phyloP scores from a whole-genome alignment of 2,113 vertebrate genomes.

The Callipepla squamata region DNA sequence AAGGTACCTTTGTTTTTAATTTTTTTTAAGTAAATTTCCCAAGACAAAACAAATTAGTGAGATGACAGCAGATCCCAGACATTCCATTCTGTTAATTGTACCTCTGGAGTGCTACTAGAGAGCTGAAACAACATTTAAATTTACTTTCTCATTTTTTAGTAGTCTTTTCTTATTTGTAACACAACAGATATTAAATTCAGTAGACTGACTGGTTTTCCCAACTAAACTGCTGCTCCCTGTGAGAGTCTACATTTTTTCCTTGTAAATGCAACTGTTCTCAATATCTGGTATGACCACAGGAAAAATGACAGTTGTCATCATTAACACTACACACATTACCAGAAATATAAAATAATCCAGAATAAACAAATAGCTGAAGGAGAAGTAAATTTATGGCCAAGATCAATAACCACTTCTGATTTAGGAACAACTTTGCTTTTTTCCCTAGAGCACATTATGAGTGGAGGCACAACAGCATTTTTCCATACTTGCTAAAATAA shows the following conservation, averaged over 20 bases:
- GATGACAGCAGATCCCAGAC: background rate
- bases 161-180: background rate
- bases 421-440: background rate
- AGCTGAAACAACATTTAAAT: background rate
- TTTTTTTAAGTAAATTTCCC: background rate
- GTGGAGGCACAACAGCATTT: background rate
- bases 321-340: background rate
- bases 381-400: background rate
- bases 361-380: background rate
- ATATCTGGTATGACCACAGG: background rate
- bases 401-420: background rate
- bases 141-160: background rate
- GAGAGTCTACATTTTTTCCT: background rate
- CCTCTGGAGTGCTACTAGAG: background rate
- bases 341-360: background rate
- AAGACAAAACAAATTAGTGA: constrained; percentile 4
- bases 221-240: background rate
- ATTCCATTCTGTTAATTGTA: background rate
- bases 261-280: background rate
- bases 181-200: background rate
- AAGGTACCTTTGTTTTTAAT: background rate
- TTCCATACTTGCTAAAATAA: background rate
- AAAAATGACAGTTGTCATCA: background rate
- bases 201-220: background rate
- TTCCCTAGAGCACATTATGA: background rate